phyloP scores from a whole-genome alignment of 2,888 invertebrate species.

The Cerastis rubricosa region DNA sequence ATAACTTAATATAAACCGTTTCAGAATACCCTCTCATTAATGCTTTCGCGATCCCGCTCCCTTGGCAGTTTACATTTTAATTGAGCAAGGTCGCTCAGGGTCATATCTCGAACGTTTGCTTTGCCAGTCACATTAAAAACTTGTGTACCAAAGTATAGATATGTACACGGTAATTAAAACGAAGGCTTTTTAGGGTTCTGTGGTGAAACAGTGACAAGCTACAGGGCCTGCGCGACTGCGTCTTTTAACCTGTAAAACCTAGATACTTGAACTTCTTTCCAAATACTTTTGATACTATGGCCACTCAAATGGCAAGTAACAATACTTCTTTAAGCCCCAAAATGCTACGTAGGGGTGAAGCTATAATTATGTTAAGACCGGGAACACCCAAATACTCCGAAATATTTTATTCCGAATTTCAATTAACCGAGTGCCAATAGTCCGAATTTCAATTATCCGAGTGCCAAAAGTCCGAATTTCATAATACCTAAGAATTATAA shows the following conservation, averaged over 20 bases:
- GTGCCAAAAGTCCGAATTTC: too few species aligned
- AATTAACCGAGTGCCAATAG: too few species aligned
- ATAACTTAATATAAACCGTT: neutral
- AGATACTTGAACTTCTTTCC: neutral
- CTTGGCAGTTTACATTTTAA: conserved; percentile 39
- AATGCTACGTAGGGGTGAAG: neutral
- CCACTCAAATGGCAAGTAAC: neutral
- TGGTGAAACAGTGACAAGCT: neutral
- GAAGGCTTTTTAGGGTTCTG: conserved; percentile 2
- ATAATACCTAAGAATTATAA: too few species aligned
- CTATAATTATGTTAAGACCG: neutral
- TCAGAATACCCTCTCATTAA: conserved; percentile 37
- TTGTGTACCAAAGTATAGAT: neutral
- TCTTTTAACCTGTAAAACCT: neutral
- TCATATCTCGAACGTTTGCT: conserved; percentile 17
- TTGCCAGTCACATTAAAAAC: conserved; percentile 28
- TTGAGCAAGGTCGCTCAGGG: conserved; percentile 43
- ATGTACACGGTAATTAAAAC: neutral
- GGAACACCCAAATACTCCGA: too few species aligned
- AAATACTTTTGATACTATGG: neutral
- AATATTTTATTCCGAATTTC: too few species aligned
- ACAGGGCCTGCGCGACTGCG: too few species aligned
- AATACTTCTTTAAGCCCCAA: neutral
- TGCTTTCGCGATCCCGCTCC: conserved; percentile 14
- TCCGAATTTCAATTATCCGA: too few species aligned